Evolutionary conservation across 2,888 invertebrate genomes (phyloP), one percentile per base, ranked within the genome.

Genomic region (Parnassius orleans): DNA sequence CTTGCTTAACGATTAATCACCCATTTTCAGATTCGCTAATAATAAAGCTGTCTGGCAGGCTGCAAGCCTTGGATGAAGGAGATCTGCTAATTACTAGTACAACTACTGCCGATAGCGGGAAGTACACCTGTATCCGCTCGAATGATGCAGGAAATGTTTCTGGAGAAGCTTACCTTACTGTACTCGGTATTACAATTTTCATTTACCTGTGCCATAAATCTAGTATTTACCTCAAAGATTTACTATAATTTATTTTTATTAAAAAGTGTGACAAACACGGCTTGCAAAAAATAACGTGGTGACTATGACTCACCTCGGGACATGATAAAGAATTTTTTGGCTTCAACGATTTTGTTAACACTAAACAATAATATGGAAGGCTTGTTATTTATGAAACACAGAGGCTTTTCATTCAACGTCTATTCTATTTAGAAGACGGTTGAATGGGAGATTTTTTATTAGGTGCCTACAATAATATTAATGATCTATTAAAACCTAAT

Each of bases 81-180:
- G 97, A 97, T 90, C 93, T 99, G 72, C 92, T 98, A 72, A 96
- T 99, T 69, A 96, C 97, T 9, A 95, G 96, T 65, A 96, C 97
- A 2, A 94, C 96, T 66, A 94, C 95, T 68, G 92, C 93, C 41
- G 98, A 99, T 85, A 95, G 95, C 65, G 99, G 98, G 41, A 94
- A 95, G 80, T 99, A 98, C 85, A 96, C 96, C 10, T 99, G 98
- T 83, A 92, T 96, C 54, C 94, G 98, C 66, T 93, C 95, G 57
- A 99, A 99, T 82, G 97, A 96, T 85, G 97, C 97, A 59, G 99
- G 98, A 51, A 94, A 94, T 68, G 95, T 96, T 43, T 94, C 95
- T 70, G 98, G 95, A 62, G 95, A 96, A 71, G 98, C 96, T 51
- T 95, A 94, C 83, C 93, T 98, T 64, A 93, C 94, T 70, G 97